Evolutionary conservation across 2,888 invertebrate species (phyloP).

Genomic region (Eumerus sabulonum): DNA sequence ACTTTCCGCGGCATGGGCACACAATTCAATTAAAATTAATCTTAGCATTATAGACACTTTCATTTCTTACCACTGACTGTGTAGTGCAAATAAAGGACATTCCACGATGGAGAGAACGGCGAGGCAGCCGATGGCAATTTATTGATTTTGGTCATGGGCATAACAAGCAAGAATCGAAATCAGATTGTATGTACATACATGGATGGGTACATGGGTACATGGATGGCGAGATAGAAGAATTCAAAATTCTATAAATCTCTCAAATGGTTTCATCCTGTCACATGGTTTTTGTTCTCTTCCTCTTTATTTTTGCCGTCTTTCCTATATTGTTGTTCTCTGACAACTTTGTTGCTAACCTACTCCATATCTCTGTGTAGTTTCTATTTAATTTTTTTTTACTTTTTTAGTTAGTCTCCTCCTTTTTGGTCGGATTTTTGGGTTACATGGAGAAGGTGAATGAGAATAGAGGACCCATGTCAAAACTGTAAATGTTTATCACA

Average conservation of each 20-base stretch:
- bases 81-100: slow-evolving; percentile 33
- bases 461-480: slow-evolving; percentile 47
- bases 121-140: slow-evolving; percentile 22
- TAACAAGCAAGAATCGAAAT: slow-evolving; percentile 50
- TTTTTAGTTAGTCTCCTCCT: slow-evolving; percentile 4
- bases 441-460: background rate
- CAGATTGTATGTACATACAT: slow-evolving; percentile 35
- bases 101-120: slow-evolving; percentile 3
- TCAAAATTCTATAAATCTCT: slow-evolving; percentile 67
- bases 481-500: slow-evolving; percentile 42
- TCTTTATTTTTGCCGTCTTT: slow-evolving; percentile 9
- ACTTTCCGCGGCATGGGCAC: background rate
- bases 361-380: slow-evolving; percentile 35
- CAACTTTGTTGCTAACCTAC: slow-evolving; percentile 33
- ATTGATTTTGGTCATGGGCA: slow-evolving; percentile 44
- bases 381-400: slow-evolving; percentile 8
- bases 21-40: slow-evolving; percentile 62
- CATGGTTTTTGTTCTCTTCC: slow-evolving; percentile 12
- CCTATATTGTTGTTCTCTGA: slow-evolving; percentile 16
- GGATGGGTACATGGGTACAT: too few relatives aligned
- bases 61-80: background rate
- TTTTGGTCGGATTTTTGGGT: slow-evolving; percentile 4
- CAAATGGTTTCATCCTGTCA: slow-evolving; percentile 61
- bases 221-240: slow-evolving; percentile 26
- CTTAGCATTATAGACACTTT: slow-evolving; percentile 27